phyloP scores from a whole-genome alignment of 2,797 vertebrate species.

The Syndactyla subalaris region DNA sequence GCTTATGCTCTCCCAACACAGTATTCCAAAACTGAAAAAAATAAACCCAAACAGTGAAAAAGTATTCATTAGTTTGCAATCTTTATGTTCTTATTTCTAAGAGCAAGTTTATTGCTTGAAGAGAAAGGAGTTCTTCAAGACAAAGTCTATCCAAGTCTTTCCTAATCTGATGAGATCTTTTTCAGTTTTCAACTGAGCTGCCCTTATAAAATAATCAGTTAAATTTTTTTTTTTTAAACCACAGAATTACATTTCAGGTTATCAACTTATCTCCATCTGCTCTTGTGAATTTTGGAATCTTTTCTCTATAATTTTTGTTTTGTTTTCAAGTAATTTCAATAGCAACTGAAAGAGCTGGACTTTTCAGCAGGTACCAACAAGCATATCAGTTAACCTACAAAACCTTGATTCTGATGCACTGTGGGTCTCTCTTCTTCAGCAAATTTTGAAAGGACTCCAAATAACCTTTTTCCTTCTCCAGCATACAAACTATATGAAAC shows the following conservation, averaged over 20 bases:
- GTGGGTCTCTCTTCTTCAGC: not conserved
- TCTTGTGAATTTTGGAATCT: not conserved
- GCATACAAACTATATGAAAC: not conserved
- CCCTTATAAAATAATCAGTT: not conserved
- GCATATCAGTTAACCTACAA: not conserved
- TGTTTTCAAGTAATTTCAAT: not conserved
- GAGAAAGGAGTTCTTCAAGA: not conserved
- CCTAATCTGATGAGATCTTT: not conserved
- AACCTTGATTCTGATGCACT: not conserved
- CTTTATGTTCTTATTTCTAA: not conserved
- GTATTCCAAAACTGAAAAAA: slow-evolving; percentile 72
- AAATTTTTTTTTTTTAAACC: not conserved
- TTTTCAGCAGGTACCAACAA: not conserved
- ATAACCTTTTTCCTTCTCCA: not conserved
- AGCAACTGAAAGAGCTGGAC: not conserved
- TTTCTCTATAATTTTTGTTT: not conserved
- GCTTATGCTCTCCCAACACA: slow-evolving; percentile 76
- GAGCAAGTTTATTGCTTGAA: not conserved
- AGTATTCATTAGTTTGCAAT: not conserved
- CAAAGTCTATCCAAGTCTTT: not conserved
- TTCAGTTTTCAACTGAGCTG: not conserved
- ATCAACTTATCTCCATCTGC: not conserved
- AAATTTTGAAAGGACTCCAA: not conserved
- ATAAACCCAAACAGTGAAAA: not conserved
- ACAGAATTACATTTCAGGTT: not conserved